Evolutionary conservation across 2,888 invertebrate genomes (phyloP).

Genomic region (Lomographa bimaculata): DNA sequence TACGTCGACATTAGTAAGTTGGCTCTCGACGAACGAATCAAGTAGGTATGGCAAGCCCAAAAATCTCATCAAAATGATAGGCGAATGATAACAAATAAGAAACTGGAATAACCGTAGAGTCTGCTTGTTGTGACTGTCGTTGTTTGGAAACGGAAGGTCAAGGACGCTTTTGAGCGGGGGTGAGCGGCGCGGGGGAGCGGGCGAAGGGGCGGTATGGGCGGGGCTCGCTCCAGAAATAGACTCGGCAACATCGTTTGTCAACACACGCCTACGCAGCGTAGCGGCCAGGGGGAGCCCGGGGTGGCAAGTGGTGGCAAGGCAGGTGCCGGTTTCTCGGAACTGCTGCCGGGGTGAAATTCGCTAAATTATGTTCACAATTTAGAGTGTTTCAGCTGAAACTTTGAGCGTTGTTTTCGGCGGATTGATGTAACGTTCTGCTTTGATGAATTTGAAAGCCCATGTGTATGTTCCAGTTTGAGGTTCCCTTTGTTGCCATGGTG

Average conservation of each 20-base stretch:
- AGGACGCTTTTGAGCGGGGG: slow-evolving; percentile 60
- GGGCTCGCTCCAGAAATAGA: slow-evolving; percentile 67
- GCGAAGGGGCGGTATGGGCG: slow-evolving; percentile 48
- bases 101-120: slow-evolving; percentile 49
- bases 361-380: slow-evolving; percentile 42
- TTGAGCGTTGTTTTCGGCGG: slow-evolving; percentile 29
- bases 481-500: slow-evolving; percentile 6
- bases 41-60: no score
- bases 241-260: slow-evolving; percentile 74
- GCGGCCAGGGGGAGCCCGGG: slow-evolving; percentile 5
- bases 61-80: slow-evolving; percentile 4
- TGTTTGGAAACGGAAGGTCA: slow-evolving; percentile 81
- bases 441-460: slow-evolving; percentile 17
- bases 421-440: slow-evolving; percentile 25
- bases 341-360: slow-evolving; percentile 33
- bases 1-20: no score
- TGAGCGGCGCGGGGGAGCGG: slow-evolving; percentile 30
- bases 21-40: no score
- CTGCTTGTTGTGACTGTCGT: slow-evolving; percentile 76
- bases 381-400: slow-evolving; percentile 38
- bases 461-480: slow-evolving; percentile 9
- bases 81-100: slow-evolving; percentile 30
- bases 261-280: slow-evolving; percentile 75
- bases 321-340: slow-evolving; percentile 29
- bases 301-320: slow-evolving; percentile 6